Base-by-base conservation (phyloP, 1,140 invertebrate species). In the Scaptomyza montana region DNA sequence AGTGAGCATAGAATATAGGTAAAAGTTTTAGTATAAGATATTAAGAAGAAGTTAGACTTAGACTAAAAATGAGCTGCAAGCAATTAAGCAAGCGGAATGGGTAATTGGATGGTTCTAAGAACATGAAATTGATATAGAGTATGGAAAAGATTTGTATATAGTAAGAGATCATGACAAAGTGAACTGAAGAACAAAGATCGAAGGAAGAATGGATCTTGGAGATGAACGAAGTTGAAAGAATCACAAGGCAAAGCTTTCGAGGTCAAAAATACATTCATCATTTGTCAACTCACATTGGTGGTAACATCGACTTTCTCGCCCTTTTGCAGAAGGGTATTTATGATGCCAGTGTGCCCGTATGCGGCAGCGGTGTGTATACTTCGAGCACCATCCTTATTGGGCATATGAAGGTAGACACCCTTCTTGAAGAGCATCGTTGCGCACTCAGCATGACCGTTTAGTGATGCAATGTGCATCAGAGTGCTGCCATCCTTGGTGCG, bases 331-430 rank as follows among this genome's bases (percentile, higher is more conserved):
- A 99, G 93, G 0, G 98, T 98, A 91, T 98, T 98, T 72, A 99
- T 99, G 74, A 99, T 99, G 6, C 98, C 97, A 3, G 98, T 98
- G 86, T 99, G 98, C 0, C 99, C 99, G 76, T 97, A 97, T 76
- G 95, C 94, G 1, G 97, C 97, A 2, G 98, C 98, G 0, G 97
- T 98, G 92, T 98, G 98, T 71, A 98, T 97, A 89, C 97, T 97
- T 49, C 97, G 93, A 0, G 97, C 97, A 43, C 97, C 97, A 77
- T 96, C 95, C 95, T 99, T 99, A 93, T 99, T 99, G 70, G 99
- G 98, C 98, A 99, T 99, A 89, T 99, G 98, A 0, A 99, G 93
- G 69, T 99, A 99, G n/a, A 99, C 98, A 3, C 99, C 99, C 92
- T 99, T 99, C 92, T 98, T 99, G 90, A 99, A 97, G 21, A 99